Evolutionary conservation across 2,113 vertebrate genomes (phyloP).

Genomic region (Origma solitaria): DNA sequence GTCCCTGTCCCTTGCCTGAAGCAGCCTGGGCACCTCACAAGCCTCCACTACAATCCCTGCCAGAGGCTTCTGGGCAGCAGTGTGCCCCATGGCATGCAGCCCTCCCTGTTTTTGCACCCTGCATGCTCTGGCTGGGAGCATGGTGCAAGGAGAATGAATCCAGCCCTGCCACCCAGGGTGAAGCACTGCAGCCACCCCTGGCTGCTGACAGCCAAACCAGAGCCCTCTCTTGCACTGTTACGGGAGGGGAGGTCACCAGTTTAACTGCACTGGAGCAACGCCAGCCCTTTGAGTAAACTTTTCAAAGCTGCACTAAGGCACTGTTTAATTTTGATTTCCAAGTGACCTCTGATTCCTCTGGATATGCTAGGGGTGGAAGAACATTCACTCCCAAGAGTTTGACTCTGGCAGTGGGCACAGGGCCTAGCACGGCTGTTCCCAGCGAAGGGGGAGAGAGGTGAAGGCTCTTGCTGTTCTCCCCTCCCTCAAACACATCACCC

Average conservation of each 20-base stretch:
- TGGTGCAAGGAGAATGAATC: neutral
- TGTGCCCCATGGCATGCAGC: fast-evolving
- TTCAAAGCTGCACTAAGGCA: neutral
- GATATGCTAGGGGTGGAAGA: neutral
- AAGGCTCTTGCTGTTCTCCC: neutral
- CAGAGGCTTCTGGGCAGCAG: neutral
- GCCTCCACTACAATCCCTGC: neutral
- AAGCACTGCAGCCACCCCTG: neutral
- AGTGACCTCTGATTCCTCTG: neutral
- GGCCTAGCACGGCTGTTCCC: neutral
- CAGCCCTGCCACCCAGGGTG: neutral
- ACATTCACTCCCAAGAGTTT: neutral
- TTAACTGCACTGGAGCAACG: neutral
- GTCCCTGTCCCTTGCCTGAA: neutral
- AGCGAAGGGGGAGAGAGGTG: neutral
- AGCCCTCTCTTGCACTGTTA: neutral
- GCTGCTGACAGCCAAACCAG: neutral
- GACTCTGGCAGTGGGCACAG: neutral
- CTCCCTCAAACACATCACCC: neutral
- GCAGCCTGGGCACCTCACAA: neutral
- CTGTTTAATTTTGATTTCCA: constrained; percentile 32
- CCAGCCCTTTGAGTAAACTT: constrained; percentile 6
- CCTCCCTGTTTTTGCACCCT: neutral
- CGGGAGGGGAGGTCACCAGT: neutral
- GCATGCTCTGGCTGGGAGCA: neutral